phyloP scores from a whole-genome alignment of 2,113 vertebrate genomes.

The Hiodon tergisus region DNA sequence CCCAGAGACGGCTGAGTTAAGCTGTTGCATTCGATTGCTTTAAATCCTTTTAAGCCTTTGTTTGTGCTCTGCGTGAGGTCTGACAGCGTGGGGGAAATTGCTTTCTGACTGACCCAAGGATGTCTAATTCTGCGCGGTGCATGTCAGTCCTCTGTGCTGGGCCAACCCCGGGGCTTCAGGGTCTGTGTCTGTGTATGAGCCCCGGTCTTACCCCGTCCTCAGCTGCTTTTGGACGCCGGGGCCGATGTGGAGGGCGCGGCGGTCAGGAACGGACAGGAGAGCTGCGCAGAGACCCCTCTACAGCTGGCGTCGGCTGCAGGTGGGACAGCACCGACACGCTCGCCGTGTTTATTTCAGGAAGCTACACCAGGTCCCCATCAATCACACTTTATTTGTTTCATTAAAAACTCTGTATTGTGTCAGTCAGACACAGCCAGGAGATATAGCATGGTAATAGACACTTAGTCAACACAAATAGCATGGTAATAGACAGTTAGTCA shows the following conservation, averaged over 20 bases:
- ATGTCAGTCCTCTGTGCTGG: background rate
- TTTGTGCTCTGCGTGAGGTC: no score
- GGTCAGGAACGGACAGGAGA: slow-evolving; percentile 79
- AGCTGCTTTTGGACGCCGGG: slow-evolving; percentile 92
- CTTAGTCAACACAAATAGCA: no score
- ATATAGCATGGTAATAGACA: no score
- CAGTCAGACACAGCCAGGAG: no score
- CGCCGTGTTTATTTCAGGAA: background rate
- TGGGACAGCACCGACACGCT: slow-evolving; percentile 45
- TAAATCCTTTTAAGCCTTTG: no score
- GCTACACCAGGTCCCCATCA: background rate
- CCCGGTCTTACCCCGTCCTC: slow-evolving; percentile 14
- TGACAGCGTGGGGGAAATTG: no score
- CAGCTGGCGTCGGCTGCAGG: slow-evolving; percentile 95
- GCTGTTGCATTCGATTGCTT: no score
- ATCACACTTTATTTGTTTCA: background rate
- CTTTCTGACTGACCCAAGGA: no score
- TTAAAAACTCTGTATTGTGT: no score
- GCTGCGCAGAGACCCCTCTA: slow-evolving; percentile 80
- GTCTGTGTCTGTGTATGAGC: background rate
- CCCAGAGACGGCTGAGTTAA: no score
- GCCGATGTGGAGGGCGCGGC: slow-evolving; percentile 88
- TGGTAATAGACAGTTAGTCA: no score
- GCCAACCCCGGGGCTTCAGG: background rate
- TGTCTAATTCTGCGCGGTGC: no score